These are phyloP conservation scores for Micrasema longulum DNA, from an alignment of 1,140 invertebrate species.

Conservation along the genomic window DNA sequence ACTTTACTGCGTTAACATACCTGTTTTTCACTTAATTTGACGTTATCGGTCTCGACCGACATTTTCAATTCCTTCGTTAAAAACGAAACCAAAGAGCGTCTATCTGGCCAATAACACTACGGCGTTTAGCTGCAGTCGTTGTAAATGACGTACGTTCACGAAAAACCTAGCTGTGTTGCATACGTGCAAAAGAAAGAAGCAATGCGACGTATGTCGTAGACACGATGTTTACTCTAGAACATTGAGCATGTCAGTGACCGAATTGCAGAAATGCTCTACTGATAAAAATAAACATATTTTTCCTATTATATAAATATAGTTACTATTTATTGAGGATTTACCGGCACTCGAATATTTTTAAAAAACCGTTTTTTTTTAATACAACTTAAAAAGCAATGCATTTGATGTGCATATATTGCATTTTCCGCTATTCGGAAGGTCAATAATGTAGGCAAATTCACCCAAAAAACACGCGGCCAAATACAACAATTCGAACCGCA, in stretches of 20 bases:
- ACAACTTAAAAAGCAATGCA: slow-evolving; percentile 1
- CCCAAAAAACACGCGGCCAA: slow-evolving; percentile 27
- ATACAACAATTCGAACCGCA: slow-evolving; percentile 28
- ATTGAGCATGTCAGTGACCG: slow-evolving; percentile 45
- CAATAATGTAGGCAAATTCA: slow-evolving; percentile 10
- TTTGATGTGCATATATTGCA: neutral
- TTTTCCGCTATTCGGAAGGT: slow-evolving; percentile 1
- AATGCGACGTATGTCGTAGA: slow-evolving; percentile 1
- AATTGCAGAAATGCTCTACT: slow-evolving; percentile 47
- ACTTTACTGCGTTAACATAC: slow-evolving; percentile 55
- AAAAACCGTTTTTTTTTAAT: neutral
- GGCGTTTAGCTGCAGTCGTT: slow-evolving; percentile 23
- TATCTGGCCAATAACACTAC: slow-evolving; percentile 46
- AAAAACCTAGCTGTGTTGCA: slow-evolving; percentile 1
- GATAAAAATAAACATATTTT: slow-evolving; percentile 48
- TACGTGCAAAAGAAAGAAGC: neutral
- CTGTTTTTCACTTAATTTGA: slow-evolving; percentile 70
- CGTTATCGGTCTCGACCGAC: slow-evolving; percentile 70
- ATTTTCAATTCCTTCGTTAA: slow-evolving; percentile 69
- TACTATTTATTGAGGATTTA: neutral
- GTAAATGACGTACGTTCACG: slow-evolving; percentile 27
- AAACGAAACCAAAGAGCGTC: slow-evolving; percentile 66
- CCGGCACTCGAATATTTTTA: neutral
- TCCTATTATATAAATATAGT: slow-evolving; percentile 41
- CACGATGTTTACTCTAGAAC: slow-evolving; percentile 22